Evolutionary conservation across 2,113 vertebrate genomes (phyloP), one percentile per base, ranked within the genome.

Genomic region (Myodes glareolus): DNA sequence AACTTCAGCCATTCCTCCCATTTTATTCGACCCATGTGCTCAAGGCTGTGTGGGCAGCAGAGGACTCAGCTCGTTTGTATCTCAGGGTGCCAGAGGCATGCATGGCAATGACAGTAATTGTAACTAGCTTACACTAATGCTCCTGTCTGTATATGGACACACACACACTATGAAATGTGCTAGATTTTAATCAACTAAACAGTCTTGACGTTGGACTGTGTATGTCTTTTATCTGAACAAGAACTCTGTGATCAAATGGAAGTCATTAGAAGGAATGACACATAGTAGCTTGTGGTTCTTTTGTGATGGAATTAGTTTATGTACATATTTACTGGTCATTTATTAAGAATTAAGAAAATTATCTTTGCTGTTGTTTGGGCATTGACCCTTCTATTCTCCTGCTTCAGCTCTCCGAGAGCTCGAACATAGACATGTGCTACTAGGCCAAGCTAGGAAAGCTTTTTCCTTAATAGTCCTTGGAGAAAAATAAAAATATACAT

Each of bases 341-440:
- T 91, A 45, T 10, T 96, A 96, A 95, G 42, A 42, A 92, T 80
- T 80, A 92, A 89, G 39, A 94, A 85, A 67, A 72, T 6, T 55
- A 61, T 36, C 50, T 25, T 73, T 89, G 45, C n/a, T 76, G 11
- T 73, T 72, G 11, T 88, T 88, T n/a, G 27, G 39, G 63, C n/a
- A 75, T 61, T 72, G n/a, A 58, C 58, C 36, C 42, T 36, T 27
- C 29, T 36, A 23, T 55, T 42, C 19, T n/a, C 33, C 19, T 52
- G 45, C 33, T 52, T 52, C 33, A 52, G 47, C 86, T 45, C 70
- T 6, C 33, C 58, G 9, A 55, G 68, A 73, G 33, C 86, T 88
- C 16, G 86, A 39, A 55, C n/a, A 55, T 8, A 88, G 23, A 12
- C 14, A 58, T 39, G 10, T 58, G 21, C 10, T 21, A 50, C 11